Percentiles rank a stretch among this genome's conserved stretches.
Conservation (phyloP, 35 echinoderm and acorn worm genomes). For the Eucidaris tribuloides region DNA sequence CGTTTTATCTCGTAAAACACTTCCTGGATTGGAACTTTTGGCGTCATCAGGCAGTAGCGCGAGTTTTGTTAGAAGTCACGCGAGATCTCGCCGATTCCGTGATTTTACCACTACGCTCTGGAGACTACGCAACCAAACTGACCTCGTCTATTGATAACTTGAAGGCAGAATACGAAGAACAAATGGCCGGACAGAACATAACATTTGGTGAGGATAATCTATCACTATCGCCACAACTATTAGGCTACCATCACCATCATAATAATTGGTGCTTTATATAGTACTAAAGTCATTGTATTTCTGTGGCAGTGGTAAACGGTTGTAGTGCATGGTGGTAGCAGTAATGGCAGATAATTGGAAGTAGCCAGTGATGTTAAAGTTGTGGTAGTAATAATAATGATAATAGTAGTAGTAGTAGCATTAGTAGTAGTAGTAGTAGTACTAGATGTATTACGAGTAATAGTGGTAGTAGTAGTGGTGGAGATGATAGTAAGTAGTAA, state of each 20-base stretch:
- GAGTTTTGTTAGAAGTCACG: conserved; percentile 65
- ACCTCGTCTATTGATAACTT: conserved; percentile 43
- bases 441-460: too few relatives aligned
- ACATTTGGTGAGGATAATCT: conserved; percentile 72
- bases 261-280: not conserved
- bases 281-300: too few relatives aligned
- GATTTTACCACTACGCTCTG: conserved; percentile 64
- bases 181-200: conserved; percentile 43
- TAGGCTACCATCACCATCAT: too few relatives aligned
- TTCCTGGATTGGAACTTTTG: conserved; percentile 55
- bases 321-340: too few relatives aligned
- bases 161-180: conserved; percentile 43
- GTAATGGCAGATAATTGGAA: too few relatives aligned
- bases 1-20: conserved; percentile 67
- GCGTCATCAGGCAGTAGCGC: conserved; percentile 58
- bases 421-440: too few relatives aligned
- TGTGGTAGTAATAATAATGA: too few relatives aligned
- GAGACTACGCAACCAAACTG: conserved; percentile 64
- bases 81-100: conserved; percentile 68
- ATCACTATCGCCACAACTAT: not conserved
- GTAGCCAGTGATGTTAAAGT: too few relatives aligned
- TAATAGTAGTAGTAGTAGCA: too few relatives aligned
- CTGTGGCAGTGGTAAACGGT: too few relatives aligned
- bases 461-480: too few relatives aligned
- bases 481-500: too few relatives aligned